Base-by-base conservation (phyloP, 37 sponge, comb jelly and placozoan genomes). In the Dysidea cf. avara region DNA sequence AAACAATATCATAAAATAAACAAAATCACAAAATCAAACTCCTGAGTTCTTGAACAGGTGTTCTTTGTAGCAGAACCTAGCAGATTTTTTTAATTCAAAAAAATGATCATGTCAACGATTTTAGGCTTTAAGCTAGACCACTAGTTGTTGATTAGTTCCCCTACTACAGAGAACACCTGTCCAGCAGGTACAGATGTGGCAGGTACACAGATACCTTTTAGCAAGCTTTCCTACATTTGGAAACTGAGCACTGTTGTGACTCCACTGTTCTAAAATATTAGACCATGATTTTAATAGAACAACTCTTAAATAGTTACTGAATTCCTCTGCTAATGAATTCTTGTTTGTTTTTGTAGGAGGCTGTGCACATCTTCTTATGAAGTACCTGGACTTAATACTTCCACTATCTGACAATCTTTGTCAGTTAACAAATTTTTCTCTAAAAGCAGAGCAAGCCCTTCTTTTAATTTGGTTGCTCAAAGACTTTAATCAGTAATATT, bases 101-200 rank as follows among this genome's bases (percentile, higher is more conserved):
- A 68, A 4, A 43, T 7, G 5, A 68, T 24, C 14, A 39, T 16
- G 39, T 68, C 69, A 4, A 50, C 54, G 7, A 53, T 69, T n/a
- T 48, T 7, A 3, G 71, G 71, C 2, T 69, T 69, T 13, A 69
- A 33, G 28, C 32, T 46, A 13, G 21, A 31, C 30, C 71, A 53
- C 71, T 69, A 53, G 2, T 69, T 69, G 20, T 53, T 69, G 25
- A 68, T 52, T 20, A 68, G 40, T 25, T 29, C 29, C 53, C 71
- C 71, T 24, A 55, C 5, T 5, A 49, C 53, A n/a, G n/a, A n/a
- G n/a, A n/a, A n/a, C n/a, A n/a, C n/a, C n/a, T n/a, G n/a, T n/a
- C n/a, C n/a, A n/a, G n/a, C n/a, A n/a, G n/a, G n/a, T n/a, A n/a
- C n/a, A n/a, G n/a, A n/a, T n/a, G n/a, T n/a, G n/a, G n/a, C 24